Conservation (phyloP, 2,113 vertebrate genomes). For the Jacana jacana region DNA sequence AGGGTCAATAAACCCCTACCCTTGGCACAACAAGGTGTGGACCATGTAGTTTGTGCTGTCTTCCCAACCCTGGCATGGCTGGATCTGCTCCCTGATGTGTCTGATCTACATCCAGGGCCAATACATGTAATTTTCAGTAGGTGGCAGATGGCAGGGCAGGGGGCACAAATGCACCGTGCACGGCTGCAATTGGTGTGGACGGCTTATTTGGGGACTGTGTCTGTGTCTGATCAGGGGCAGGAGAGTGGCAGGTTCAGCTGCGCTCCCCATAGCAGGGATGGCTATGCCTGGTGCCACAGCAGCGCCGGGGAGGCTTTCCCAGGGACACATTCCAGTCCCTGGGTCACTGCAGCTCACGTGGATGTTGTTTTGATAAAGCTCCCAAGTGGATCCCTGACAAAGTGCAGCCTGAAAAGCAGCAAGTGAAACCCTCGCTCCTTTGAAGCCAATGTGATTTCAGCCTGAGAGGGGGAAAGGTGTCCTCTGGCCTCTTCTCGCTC, state of each 20-base stretch:
- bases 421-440: background rate
- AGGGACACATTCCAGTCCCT: slow-evolving; percentile 21
- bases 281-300: rapidly evolving
- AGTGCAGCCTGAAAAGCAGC: background rate
- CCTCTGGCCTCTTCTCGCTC: background rate
- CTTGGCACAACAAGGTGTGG: background rate
- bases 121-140: background rate
- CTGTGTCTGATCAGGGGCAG: background rate
- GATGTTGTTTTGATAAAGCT: background rate
- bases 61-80: background rate
- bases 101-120: background rate
- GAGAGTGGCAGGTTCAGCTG: background rate
- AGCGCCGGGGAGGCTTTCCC: background rate
- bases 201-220: background rate
- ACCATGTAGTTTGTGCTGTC: background rate
- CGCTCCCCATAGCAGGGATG: background rate
- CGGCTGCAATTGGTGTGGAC: rapidly evolving
- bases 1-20: background rate
- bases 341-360: background rate
- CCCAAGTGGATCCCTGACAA: background rate
- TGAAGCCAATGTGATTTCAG: background rate
- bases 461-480: background rate
- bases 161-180: rapidly evolving
- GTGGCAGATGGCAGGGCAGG: background rate
- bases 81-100: background rate